Evolutionary conservation across 2,888 invertebrate genomes (phyloP).

Genomic region (Drepanosiphum platanoidis): DNA sequence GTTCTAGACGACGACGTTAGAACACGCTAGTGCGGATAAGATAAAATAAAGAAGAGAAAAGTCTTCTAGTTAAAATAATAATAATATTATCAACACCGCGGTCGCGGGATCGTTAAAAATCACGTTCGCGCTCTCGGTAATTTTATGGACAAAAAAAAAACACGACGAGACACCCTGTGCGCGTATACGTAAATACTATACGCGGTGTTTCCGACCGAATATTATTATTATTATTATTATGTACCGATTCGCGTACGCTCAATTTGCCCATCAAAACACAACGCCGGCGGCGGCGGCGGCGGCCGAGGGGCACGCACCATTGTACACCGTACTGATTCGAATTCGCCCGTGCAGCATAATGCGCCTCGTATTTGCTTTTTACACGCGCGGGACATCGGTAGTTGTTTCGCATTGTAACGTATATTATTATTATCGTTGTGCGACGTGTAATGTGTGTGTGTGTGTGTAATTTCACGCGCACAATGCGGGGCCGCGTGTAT

Average conservation of each 20-base stretch:
- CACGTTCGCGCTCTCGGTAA: no score
- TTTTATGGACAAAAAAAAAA: no score
- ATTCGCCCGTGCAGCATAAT: slow-evolving; percentile 42
- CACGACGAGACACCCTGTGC: no score
- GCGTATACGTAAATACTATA: neutral
- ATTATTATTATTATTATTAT: neutral
- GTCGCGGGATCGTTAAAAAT: no score
- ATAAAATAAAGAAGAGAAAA: no score
- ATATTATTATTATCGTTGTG: neutral
- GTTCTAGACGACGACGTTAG: no score
- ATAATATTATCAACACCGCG: no score
- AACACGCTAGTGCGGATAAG: no score
- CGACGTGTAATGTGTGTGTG: neutral
- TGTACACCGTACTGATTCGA: slow-evolving; percentile 54
- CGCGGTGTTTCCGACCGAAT: neutral
- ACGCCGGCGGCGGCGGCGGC: slow-evolving; percentile 20
- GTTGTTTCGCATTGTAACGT: neutral
- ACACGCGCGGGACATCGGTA: slow-evolving; percentile 2
- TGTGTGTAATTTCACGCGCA: neutral
- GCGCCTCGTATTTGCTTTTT: slow-evolving; percentile 55
- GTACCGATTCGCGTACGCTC: slow-evolving; percentile 23
- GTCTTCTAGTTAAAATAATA: no score
- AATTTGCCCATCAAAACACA: slow-evolving; percentile 53
- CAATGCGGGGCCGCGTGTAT: no score
- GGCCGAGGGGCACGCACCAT: neutral